Percentiles rank a stretch among this genome's conserved stretches.
Conservation (phyloP, 2,113 vertebrate genomes). For the Sula dactylatra region DNA sequence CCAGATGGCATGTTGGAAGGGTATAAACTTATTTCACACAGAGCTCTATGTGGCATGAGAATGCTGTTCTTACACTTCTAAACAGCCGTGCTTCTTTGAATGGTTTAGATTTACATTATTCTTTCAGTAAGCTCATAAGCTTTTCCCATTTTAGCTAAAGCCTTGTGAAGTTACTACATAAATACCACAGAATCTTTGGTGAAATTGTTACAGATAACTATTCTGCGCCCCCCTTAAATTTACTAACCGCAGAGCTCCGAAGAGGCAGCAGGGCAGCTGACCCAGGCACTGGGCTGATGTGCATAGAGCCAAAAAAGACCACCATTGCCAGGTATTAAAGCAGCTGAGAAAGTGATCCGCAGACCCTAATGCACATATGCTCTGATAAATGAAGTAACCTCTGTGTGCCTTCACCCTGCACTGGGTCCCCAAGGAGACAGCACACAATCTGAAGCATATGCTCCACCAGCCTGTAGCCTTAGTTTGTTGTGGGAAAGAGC, state of each 20-base stretch:
- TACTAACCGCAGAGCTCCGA: neutral
- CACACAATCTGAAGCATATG: rapidly evolving
- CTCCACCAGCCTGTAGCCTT: neutral
- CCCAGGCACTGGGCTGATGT: neutral
- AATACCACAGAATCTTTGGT: neutral
- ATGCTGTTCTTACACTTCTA: slow-evolving; percentile 41
- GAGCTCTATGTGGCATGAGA: slow-evolving; percentile 42
- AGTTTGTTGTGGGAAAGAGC: neutral
- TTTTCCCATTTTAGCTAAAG: slow-evolving; percentile 12
- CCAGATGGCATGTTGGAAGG: slow-evolving; percentile 56
- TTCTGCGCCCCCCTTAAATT: neutral
- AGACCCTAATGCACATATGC: neutral
- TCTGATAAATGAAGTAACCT: neutral
- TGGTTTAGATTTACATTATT: slow-evolving; percentile 15
- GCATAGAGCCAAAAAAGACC: too few species aligned
- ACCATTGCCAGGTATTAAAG: neutral
- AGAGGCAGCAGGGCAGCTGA: neutral
- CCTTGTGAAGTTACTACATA: neutral
- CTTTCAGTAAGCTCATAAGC: neutral
- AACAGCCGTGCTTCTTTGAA: slow-evolving; percentile 32
- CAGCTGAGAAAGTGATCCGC: neutral
- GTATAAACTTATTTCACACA: slow-evolving; percentile 55
- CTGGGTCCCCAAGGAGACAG: neutral
- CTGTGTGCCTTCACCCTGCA: neutral
- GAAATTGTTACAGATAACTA: neutral